phyloP scores from a whole-genome alignment of 2,113 vertebrate genomes.

The Chloropsis hardwickii region DNA sequence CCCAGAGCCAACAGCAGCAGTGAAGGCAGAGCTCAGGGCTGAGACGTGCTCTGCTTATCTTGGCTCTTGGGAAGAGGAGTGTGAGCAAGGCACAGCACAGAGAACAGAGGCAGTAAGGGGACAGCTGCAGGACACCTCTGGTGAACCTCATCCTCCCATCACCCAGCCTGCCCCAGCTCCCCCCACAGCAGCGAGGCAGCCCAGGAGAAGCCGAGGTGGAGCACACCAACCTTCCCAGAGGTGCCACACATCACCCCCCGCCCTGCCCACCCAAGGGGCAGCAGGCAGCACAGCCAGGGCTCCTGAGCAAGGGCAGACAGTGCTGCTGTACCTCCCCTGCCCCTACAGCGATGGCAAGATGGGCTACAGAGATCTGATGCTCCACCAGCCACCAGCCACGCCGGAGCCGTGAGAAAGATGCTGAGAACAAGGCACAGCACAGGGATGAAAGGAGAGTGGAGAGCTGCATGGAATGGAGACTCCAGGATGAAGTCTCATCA shows the following conservation, averaged over 20 bases:
- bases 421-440: not conserved
- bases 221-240: fast-evolving
- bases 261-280: not conserved
- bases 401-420: not conserved
- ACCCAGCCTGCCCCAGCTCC: not conserved
- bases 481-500: not conserved
- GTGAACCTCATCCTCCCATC: fast-evolving
- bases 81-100: too few species aligned
- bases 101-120: fast-evolving
- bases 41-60: not conserved
- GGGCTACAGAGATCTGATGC: not conserved
- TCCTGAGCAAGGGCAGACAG: not conserved
- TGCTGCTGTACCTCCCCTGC: too few species aligned
- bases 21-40: fast-evolving
- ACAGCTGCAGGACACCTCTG: not conserved
- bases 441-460: not conserved
- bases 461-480: fast-evolving
- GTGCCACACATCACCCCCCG: fast-evolving
- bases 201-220: fast-evolving
- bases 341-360: fast-evolving
- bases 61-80: fast-evolving
- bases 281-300: not conserved
- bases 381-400: fast-evolving
- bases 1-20: not conserved
- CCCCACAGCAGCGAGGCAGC: fast-evolving